Percentiles rank a stretch among this genome's conserved stretches.
These are phyloP conservation scores for Lissocephala sabroskyi DNA, from an alignment of 2,888 invertebrate genomes.

Conservation along the genomic window DNA sequence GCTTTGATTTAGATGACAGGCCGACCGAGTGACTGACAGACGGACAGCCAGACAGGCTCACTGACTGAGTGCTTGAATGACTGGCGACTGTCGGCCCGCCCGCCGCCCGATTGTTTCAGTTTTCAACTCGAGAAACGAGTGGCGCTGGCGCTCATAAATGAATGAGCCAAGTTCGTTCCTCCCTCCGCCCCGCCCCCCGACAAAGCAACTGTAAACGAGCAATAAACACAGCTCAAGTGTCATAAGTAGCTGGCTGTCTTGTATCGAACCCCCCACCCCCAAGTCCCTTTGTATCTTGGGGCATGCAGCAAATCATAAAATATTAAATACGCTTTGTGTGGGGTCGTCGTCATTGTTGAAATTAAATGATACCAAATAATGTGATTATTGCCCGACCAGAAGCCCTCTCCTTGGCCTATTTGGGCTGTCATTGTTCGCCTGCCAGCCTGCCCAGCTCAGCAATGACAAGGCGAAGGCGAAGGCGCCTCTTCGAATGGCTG, in stretches of 20 bases:
- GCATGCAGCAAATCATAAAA: conserved; percentile 42
- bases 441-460: not conserved
- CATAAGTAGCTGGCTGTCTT: conserved; percentile 30
- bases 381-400: conserved; percentile 44
- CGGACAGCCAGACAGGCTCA: not conserved
- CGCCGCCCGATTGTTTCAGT: too few species aligned
- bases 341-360: conserved; percentile 37
- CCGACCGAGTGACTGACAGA: conserved; percentile 6
- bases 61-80: not conserved
- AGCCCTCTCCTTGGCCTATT: too few species aligned
- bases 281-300: conserved; percentile 22
- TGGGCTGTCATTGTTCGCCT: too few species aligned
- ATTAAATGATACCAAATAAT: conserved; percentile 58
- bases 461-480: conserved; percentile 23
- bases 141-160: not conserved
- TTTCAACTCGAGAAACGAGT: not conserved
- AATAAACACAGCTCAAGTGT: conserved; percentile 41
- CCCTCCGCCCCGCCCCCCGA: conserved; percentile 20
- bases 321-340: conserved; percentile 46
- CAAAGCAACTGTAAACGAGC: conserved; percentile 56
- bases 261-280: too few species aligned
- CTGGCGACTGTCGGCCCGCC: too few species aligned
- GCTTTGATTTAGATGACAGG: too few species aligned
- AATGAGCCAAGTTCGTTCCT: too few species aligned
- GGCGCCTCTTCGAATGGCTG: not conserved